Percentiles rank a stretch among this genome's conserved stretches.
Conservation (phyloP, 2,888 invertebrate genomes). For the Taphrorychus bicolor region DNA sequence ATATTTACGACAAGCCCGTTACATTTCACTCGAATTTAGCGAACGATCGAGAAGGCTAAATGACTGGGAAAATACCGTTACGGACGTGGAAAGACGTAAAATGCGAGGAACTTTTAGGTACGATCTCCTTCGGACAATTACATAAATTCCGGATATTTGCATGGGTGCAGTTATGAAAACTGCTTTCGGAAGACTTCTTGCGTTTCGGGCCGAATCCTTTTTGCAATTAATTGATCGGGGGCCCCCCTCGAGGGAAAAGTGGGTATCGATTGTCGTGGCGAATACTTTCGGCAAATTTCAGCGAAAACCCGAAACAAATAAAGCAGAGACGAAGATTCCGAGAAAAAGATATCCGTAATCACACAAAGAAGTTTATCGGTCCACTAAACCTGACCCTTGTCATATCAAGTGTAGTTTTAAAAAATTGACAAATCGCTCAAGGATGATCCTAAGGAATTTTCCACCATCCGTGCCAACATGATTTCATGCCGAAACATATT, state of each 20-base stretch:
- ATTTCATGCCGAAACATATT: background rate
- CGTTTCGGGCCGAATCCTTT: background rate
- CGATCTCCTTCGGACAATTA: constrained; percentile 4
- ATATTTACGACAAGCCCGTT: constrained; percentile 28
- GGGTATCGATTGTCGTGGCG: background rate
- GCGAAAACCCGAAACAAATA: background rate
- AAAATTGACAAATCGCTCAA: constrained; percentile 6
- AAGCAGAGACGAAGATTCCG: background rate
- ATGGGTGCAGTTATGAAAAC: background rate
- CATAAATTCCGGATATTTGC: constrained; percentile 2
- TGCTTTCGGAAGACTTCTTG: background rate
- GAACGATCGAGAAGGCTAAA: constrained; percentile 27
- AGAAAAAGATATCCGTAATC: constrained; percentile 2
- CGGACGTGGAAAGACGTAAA: constrained; percentile 17
- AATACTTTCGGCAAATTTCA: background rate
- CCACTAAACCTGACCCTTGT: constrained; percentile 13
- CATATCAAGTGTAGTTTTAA: constrained; percentile 6
- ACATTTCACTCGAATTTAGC: constrained; percentile 22
- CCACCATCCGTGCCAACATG: background rate
- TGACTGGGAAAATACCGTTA: constrained; percentile 29
- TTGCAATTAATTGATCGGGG: background rate
- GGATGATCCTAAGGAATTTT: constrained; percentile 1
- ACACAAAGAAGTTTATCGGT: constrained; percentile 7
- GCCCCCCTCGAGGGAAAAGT: background rate
- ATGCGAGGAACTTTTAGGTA: constrained; percentile 4